Conservation (phyloP, 2,113 vertebrate genomes). For the Parus major region DNA sequence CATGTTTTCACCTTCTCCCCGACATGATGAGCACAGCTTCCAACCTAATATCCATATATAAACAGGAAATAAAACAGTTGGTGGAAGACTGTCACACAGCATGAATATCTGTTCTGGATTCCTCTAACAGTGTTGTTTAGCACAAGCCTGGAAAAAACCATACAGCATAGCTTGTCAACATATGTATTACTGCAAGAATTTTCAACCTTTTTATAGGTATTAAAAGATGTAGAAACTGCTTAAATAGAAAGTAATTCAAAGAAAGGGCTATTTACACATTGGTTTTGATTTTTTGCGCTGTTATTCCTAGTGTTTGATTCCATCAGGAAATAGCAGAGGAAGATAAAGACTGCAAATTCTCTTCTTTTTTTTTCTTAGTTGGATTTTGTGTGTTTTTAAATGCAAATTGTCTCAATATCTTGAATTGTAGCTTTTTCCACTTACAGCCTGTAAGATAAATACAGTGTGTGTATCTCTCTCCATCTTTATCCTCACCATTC, state of each 20-base stretch:
- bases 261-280: not conserved
- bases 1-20: not conserved
- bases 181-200: not conserved
- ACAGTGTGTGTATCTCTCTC: not conserved
- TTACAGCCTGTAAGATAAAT: not conserved
- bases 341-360: not conserved
- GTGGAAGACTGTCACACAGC: not conserved
- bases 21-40: not conserved
- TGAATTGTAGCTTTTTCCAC: not conserved
- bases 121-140: not conserved
- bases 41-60: not conserved
- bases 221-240: not conserved
- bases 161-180: not conserved
- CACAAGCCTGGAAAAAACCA: not conserved
- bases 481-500: not conserved
- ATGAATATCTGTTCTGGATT: not conserved
- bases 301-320: not conserved
- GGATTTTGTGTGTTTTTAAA: not conserved
- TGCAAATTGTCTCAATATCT: not conserved
- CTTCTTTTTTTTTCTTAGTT: not conserved
- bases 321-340: not conserved
- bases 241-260: not conserved
- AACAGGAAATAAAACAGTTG: not conserved
- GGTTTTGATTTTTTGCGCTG: not conserved
- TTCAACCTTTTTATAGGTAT: not conserved